Base-by-base conservation (phyloP, 2,888 invertebrate species). In the Rhamphomyia laevipes region DNA sequence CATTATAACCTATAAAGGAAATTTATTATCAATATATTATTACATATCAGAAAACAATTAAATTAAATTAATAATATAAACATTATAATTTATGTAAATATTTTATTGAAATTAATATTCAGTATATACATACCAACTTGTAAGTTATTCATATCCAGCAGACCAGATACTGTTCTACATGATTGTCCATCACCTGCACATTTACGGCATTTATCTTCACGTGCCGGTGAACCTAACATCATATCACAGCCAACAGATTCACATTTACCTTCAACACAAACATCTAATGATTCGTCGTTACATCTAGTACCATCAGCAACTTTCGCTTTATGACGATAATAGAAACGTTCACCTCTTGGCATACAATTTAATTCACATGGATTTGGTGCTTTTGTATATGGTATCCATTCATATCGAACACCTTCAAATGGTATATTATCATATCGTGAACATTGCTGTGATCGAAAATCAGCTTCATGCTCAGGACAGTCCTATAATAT, bases 311-410 rank as follows among this genome's bases (percentile, higher is more conserved):
- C 84, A 74, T 97, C 85, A 53, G 82, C 75, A 55, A 96, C 86
- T 66, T 83, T 81, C 53, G 77, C 73, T 58, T 81, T 82, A 63
- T 92, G 90, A 16, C 88, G 78, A 72, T 86, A 90, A 73, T 94
- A 95, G 73, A 96, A 93, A 53, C 89, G 77, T 65, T 91, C 91
- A 1, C 86, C 87, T 52, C 79, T 79, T 1, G 96, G 94, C 86
- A 90, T 91, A 72, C 97, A 97, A 72, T 92, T 93, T 60, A 97
- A 74, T 68, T 95, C 93, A 70, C 97, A 99, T 21, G 87, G 87
- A 67, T 91, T 90, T 13, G 84, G 82, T 4, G 86, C 88, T 63
- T 86, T 87, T 40, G 82, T 85, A 67, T 90, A 92, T 0, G 92
- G 92, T 51, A 89, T 77, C 92, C 92, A 92, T 58, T 84, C 81